Evolutionary conservation across 2,113 vertebrate species (phyloP).

Genomic region (Silurus glanis): DNA sequence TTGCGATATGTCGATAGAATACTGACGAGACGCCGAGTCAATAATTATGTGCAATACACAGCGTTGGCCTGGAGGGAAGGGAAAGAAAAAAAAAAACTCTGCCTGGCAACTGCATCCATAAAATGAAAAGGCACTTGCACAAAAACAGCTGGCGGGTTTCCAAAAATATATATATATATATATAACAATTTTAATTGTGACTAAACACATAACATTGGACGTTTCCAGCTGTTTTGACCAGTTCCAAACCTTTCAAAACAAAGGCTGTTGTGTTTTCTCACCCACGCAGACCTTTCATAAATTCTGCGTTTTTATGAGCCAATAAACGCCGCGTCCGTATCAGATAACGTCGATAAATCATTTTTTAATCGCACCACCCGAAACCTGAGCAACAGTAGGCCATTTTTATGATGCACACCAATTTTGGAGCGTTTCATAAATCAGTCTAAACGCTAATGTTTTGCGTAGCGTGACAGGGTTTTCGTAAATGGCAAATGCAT

Average conservation of each 20-base stretch:
- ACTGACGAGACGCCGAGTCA: not conserved
- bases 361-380: not conserved
- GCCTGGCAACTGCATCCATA: slow-evolving; percentile 10
- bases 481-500: not conserved
- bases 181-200: too few species aligned
- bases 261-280: not conserved
- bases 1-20: not conserved
- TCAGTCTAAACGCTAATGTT: not conserved
- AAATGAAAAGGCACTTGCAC: not conserved
- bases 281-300: not conserved
- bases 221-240: not conserved
- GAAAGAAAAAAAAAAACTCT: not conserved
- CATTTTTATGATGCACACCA: not conserved
- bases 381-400: not conserved
- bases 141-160: not conserved
- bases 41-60: slow-evolving; percentile 27
- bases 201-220: not conserved
- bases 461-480: not conserved
- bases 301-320: not conserved
- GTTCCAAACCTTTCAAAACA: not conserved
- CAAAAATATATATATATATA: not conserved
- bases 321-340: not conserved
- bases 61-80: not conserved
- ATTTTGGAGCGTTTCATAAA: not conserved
- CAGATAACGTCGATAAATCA: not conserved